Percentiles rank a stretch among this genome's conserved stretches.
Conservation (phyloP, 2,888 invertebrate genomes). For the Machimus atricapillus region DNA sequence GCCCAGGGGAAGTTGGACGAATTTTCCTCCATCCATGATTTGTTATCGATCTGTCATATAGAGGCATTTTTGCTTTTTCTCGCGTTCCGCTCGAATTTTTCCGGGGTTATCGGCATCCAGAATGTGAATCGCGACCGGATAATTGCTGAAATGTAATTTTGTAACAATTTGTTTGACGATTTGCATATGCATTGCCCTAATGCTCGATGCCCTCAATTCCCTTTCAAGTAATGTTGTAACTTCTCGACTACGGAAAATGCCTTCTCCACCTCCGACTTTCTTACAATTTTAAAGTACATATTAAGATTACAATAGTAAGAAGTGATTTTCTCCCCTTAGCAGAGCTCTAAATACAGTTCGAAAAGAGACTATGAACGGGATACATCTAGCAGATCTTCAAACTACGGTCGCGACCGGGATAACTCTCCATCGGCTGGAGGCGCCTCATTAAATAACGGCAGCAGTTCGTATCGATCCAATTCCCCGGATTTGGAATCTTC, state of each 20-base stretch:
- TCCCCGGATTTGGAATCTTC: slow-evolving; percentile 79
- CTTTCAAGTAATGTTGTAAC: background rate
- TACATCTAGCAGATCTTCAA: slow-evolving; percentile 59
- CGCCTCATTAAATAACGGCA: slow-evolving; percentile 64
- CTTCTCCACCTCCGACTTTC: background rate
- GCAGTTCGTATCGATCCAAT: slow-evolving; percentile 76
- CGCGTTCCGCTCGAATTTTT: background rate
- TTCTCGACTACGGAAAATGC: background rate
- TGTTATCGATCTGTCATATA: slow-evolving; percentile 48
- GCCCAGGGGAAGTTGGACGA: background rate
- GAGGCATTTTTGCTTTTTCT: slow-evolving; percentile 25
- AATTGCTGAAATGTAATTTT: background rate
- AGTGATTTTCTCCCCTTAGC: slow-evolving; percentile 47
- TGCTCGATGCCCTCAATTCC: background rate
- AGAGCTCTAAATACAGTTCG: slow-evolving; percentile 84
- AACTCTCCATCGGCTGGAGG: slow-evolving; percentile 55
- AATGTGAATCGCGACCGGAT: background rate
- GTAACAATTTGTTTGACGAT: background rate
- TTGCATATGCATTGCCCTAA: background rate
- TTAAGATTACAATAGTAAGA: background rate
- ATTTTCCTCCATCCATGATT: slow-evolving; percentile 41
- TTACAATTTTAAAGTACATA: background rate
- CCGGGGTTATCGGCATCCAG: background rate
- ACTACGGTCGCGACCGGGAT: slow-evolving; percentile 60
- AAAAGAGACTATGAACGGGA: slow-evolving; percentile 71